phyloP scores from a whole-genome alignment of 2,113 vertebrate genomes.

The Heterotis niloticus region DNA sequence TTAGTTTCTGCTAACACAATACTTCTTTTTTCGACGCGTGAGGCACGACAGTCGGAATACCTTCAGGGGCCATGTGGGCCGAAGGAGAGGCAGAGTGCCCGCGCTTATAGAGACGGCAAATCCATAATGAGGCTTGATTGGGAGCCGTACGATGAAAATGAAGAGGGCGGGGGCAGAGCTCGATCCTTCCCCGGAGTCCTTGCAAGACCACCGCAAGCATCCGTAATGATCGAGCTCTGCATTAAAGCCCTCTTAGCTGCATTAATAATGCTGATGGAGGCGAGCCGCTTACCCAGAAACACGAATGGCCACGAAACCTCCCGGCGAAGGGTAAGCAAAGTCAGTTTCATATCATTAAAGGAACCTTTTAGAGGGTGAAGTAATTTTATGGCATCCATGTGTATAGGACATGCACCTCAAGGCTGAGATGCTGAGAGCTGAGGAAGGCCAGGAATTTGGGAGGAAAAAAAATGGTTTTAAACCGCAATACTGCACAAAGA shows the following conservation, averaged over 20 bases:
- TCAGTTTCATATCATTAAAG: conserved; percentile 41
- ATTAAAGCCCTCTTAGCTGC: conserved; percentile 32
- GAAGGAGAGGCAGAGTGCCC: neutral
- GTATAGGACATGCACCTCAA: conserved; percentile 32
- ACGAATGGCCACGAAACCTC: conserved; percentile 15
- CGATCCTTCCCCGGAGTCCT: conserved; percentile 2
- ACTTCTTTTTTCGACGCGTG: conserved; percentile 3
- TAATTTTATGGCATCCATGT: conserved; percentile 27
- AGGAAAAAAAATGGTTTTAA: conserved; percentile 26
- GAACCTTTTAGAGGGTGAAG: conserved; percentile 39
- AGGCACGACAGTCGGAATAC: conserved; percentile 7
- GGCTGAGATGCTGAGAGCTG: conserved; percentile 16
- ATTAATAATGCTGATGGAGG: conserved; percentile 37
- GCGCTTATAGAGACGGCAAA: conserved; percentile 2
- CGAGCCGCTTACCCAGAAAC: conserved; percentile 20
- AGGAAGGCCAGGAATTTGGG: conserved; percentile 22
- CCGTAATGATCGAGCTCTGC: conserved; percentile 13
- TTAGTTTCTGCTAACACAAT: conserved; percentile 45
- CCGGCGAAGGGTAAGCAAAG: conserved; percentile 44
- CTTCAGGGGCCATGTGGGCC: neutral
- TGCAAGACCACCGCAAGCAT: conserved; percentile 12
- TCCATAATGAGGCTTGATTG: neutral
- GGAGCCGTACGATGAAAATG: conserved; percentile 10
- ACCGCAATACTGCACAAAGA: conserved; percentile 1
- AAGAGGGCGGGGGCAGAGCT: neutral